Base-by-base conservation (phyloP, 2,888 invertebrate genomes). In the Lithodes maja region DNA sequence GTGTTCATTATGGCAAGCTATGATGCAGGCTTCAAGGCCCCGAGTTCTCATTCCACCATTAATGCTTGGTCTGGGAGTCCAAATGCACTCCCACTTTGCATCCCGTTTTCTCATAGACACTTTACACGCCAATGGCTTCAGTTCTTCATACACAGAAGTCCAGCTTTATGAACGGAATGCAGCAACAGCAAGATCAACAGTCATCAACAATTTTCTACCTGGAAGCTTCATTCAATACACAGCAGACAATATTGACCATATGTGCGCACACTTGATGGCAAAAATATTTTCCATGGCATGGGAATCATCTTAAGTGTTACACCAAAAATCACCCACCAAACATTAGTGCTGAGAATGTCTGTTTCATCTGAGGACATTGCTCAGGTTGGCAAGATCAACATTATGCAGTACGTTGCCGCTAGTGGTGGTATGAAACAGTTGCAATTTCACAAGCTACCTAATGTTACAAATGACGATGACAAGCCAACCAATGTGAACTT, bases 151-250 rank as follows among this genome's bases (percentile, higher is more conserved):
- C 74, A 9, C 33, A 68, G 83, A 1, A 33, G 83, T 83, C 15
- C 83, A 83, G 5, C 5, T n/a, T 15, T 83, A 50, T 61, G 83
- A 83, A 83, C 55, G 49, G 53, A 61, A 83, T 83, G 68, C 83
- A 33, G 33, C 33, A 33, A 33, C 33, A 33, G 33, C 33, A 33
- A 33, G 33, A 33, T 33, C 33, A 33, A 33, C 33, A 33, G 33
- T 33, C 33, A 79, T 17, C 5, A 9, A 50, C 17, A 79, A 79
- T 49, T 49, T 79, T 50, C 15, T 7, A 33, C 33, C 79, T 3
- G 54, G n/a, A 7, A 49, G 49, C 33, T 79, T 33, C 49, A 79
- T 79, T n/a, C 79, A 50, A 50, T 79, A 50, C 49, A 49, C 49
- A 50, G 79, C 79, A 50, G 49, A 79, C 49, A 79, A 79, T 1